Evolutionary conservation across 2,888 invertebrate genomes (phyloP).

Genomic region (Sesia bembeciformis): DNA sequence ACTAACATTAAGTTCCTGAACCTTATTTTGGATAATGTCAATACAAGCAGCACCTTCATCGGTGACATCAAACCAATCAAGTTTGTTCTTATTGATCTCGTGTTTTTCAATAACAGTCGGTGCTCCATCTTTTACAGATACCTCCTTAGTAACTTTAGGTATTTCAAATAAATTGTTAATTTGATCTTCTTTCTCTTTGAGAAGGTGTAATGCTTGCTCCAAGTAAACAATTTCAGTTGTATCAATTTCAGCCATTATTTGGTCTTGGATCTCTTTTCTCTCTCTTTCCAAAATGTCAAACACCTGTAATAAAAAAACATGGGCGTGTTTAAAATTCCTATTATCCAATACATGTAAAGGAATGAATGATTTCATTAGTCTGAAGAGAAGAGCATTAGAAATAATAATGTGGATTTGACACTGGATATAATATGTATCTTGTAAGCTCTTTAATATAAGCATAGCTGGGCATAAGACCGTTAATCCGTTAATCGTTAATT

Average conservation of each 20-base stretch:
- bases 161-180: conserved; percentile 24
- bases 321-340: not conserved
- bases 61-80: conserved; percentile 59
- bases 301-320: conserved; percentile 64
- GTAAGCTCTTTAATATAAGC: too few relatives aligned
- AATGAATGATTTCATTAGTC: too few relatives aligned
- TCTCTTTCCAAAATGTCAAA: conserved; percentile 84
- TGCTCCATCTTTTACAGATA: conserved; percentile 14
- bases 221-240: conserved; percentile 90
- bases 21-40: conserved; percentile 34
- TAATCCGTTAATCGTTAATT: too few relatives aligned
- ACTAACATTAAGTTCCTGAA: conserved; percentile 27
- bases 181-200: conserved; percentile 69
- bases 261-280: conserved; percentile 76
- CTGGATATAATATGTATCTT: too few relatives aligned
- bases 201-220: conserved; percentile 84
- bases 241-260: conserved; percentile 79
- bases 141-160: conserved; percentile 20
- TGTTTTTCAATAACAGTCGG: conserved; percentile 44
- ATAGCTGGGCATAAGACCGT: too few relatives aligned
- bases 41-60: conserved; percentile 52
- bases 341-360: not conserved
- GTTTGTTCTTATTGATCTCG: conserved; percentile 37
- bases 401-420: too few relatives aligned
- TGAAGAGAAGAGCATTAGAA: too few relatives aligned